A percentile compares a stretch with the other conserved stretches of the same genome.
These are phyloP conservation scores for Empis livida DNA, from an alignment of 2,888 invertebrate species.

Conservation along the genomic window DNA sequence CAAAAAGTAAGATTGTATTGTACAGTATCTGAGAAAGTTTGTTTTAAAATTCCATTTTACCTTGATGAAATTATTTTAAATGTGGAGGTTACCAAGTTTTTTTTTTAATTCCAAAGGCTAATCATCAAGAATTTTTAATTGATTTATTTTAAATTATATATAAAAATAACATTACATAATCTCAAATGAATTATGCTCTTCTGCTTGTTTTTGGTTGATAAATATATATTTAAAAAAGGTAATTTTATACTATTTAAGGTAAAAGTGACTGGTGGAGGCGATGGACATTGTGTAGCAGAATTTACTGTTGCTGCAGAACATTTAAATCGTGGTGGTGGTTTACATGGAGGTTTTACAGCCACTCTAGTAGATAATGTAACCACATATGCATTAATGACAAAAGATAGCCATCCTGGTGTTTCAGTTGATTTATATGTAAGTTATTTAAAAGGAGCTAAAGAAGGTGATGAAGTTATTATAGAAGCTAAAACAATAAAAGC, in stretches of 20 bases:
- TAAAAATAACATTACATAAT: too few relatives aligned
- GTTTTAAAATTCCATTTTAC: too few relatives aligned
- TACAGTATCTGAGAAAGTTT: too few relatives aligned
- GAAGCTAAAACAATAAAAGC: slow-evolving; percentile 63
- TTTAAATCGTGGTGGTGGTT: slow-evolving; percentile 57
- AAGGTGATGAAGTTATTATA: slow-evolving; percentile 66
- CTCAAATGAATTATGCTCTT: too few relatives aligned
- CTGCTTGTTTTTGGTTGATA: too few relatives aligned
- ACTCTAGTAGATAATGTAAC: slow-evolving; percentile 62
- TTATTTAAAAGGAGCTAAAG: slow-evolving; percentile 59
- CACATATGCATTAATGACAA: slow-evolving; percentile 62
- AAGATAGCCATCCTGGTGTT: slow-evolving; percentile 56
- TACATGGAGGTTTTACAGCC: slow-evolving; percentile 80
- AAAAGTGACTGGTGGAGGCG: slow-evolving; percentile 39
- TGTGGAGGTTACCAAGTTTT: too few relatives aligned
- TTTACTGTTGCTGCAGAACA: slow-evolving; percentile 62
- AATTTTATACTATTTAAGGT: slow-evolving; percentile 18
- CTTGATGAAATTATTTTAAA: too few relatives aligned
- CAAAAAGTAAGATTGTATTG: slow-evolving; percentile 31
- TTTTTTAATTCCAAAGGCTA: too few relatives aligned
- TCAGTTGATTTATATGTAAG: slow-evolving; percentile 76
- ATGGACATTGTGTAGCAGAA: slow-evolving; percentile 62
- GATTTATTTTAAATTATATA: too few relatives aligned
- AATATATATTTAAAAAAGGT: too few relatives aligned
- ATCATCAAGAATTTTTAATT: too few relatives aligned